Base-by-base conservation (phyloP, 2,113 vertebrate species). In the Empidonax traillii region DNA sequence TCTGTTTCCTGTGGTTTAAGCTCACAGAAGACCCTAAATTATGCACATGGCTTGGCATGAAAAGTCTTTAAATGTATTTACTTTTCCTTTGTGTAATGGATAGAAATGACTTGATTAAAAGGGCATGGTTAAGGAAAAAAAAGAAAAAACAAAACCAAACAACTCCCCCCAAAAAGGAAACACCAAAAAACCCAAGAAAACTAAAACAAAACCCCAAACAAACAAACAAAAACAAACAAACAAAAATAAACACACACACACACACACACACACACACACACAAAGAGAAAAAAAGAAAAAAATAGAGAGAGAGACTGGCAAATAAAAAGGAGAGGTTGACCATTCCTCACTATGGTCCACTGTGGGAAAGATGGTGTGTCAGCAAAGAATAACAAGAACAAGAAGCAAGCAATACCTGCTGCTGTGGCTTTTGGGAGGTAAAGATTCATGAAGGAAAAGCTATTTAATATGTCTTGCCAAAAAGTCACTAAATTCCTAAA, bases 91-190 rank as follows among this genome's bases (percentile, higher is more conserved):
- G 11, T 39, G 37, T 20, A 72, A 52, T 37, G 9, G 28, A 76
- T 20, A 91, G 5, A 87, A 85, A 65, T 3, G 5, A 43, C n/a
- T 43, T 65, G 28, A 77, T 66, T 73, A 67, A 82, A 85, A 85
- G 11, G 1, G 3, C 0, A 5, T 55, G 10, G 15, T 53, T 77
- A 23, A 49, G 13, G 30, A 27, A 10, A 62, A 49, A 23, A 52
- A 81, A 27, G 16, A n/a, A 33, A 23, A 23, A 35, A 15, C 9
- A 13, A 47, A 68, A 62, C 13, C 3, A 31, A 12, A 25, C 7
- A 25, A 12, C 1, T 0, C 20, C 4, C 7, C 2, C 3, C 14
- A 10, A 28, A 35, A 16, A 27, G 24, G 3, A 19, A 16, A 27
- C 19, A 33, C 19, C 30, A 33, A 56, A 33, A 49, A 49, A 25